Base-by-base conservation (phyloP, 2,888 invertebrate species). In the Euplagia quadripunctaria region DNA sequence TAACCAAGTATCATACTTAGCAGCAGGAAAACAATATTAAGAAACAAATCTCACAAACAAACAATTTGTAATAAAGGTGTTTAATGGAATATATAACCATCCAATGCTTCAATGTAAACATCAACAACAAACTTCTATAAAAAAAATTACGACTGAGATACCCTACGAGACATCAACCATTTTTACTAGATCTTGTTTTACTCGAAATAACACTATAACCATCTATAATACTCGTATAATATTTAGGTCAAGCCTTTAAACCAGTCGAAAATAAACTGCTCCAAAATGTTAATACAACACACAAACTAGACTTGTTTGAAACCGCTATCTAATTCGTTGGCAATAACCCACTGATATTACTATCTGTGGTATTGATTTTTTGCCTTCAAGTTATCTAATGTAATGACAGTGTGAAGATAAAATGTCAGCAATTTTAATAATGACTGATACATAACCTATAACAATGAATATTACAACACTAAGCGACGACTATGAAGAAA, bases 251-350 rank as follows among this genome's bases (percentile, higher is more conserved):
- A 78, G 72, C 76, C 70, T 82, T 71, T 69, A 74, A 71, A 51
- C 49, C 20, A 79, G 81, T 78, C 80, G 77, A 76, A 80, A 83
- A 77, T 78, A 69, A 80, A 83, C 75, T 75, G 74, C 73, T 77
- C 80, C 78, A 73, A 82, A 83, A 82, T 83, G 82, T 79, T 83
- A 82, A 82, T 81, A 65, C 79, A 76, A 71, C 78, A 72, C 78
- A 77, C 77, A 77, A 81, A 81, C 77, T 81, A 69, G 78, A 72
- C 79, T 73, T 68, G 82, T 78, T 84, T 65, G n/a, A 76, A 77
- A 79, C 77, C 42, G 82, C 75, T 80, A 80, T 79, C 78, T 75
- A 82, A 81, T 78, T 81, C 77, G 63, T 68, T 78, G 58, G 71
- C 73, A 78, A 68, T 83, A 78, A 77, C 70, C 82, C 68, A 79